Evolutionary conservation across 2,113 vertebrate genomes (phyloP).

Genomic region (Desmodus rotundus): DNA sequence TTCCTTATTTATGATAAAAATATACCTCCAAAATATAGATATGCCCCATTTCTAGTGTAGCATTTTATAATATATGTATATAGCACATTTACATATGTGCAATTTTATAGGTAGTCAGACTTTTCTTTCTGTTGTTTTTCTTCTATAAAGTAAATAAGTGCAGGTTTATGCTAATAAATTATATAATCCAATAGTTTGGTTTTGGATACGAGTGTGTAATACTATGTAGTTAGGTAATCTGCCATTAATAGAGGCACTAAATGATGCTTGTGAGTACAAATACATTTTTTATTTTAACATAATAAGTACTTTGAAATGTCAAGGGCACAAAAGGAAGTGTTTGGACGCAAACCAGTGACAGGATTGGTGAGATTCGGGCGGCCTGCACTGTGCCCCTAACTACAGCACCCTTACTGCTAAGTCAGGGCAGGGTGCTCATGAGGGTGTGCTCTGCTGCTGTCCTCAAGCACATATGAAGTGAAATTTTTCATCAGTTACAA

Average conservation of each 20-base stretch:
- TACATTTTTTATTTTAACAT: neutral
- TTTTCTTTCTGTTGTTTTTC: slow-evolving; percentile 19
- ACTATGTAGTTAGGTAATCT: neutral
- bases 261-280: neutral
- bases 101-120: neutral
- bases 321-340: neutral
- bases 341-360: neutral
- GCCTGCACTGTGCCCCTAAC: neutral
- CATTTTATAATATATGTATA: neutral
- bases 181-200: neutral
- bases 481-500: neutral
- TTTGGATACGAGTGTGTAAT: neutral
- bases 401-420: neutral
- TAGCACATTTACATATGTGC: neutral
- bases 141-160: slow-evolving; percentile 2
- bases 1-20: neutral
- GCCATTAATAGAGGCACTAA: neutral
- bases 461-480: neutral
- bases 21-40: neutral
- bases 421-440: neutral
- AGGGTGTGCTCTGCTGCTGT: neutral
- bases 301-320: slow-evolving; percentile 21
- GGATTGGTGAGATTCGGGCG: neutral
- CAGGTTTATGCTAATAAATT: neutral
- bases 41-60: neutral